Evolutionary conservation across 2,797 vertebrate species (phyloP), one percentile per base, ranked within the genome.

Genomic region (Spondyliosoma cantharus): DNA sequence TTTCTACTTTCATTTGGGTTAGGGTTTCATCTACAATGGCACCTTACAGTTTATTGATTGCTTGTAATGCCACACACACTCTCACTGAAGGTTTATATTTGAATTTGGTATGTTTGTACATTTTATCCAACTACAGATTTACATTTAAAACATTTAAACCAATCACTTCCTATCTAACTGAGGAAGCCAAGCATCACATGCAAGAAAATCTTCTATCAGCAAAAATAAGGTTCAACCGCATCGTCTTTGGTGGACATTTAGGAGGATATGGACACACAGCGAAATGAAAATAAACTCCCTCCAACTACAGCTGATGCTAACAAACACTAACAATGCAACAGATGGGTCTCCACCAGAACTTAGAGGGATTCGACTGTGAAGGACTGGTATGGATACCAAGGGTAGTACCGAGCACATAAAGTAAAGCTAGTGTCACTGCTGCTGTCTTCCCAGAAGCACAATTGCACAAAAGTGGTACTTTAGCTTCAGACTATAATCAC

Each of bases 321-420:
- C 24, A 49, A 48, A 37, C 37, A 37, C 32, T 37, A 37, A 37
- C 37, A 37, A 37, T 27, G 46, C 71, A 71, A 62, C 60, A 85
- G 73, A 72, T 86, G 76, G 62, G 72, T 24, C 19, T 45, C 45
- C 22, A 63, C 22, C 22, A 49, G 25, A 77, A 45, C 24, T 70
- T 24, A 75, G 19, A 25, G 7, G 56, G 43, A 77, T 24, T n/a
- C 25, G 4, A 29, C 27, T 42, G 22, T 22, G 25, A 54, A 57
- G 9, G 24, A 19, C 16, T 62, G n/a, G 24, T 45, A 29, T 42
- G 25, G 50, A 11, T 13, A 45, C 24, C 13, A 6, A 16, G 14
- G 42, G 24, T 11, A 45, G 15, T 32, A 13, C 4, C 15, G 50
- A 24, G 24, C 22, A n/a, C 25, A 20, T 62, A 57, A 70, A 52